Base-by-base conservation (phyloP, 64 coral and sea anemone species). In the Porites australiensis region DNA sequence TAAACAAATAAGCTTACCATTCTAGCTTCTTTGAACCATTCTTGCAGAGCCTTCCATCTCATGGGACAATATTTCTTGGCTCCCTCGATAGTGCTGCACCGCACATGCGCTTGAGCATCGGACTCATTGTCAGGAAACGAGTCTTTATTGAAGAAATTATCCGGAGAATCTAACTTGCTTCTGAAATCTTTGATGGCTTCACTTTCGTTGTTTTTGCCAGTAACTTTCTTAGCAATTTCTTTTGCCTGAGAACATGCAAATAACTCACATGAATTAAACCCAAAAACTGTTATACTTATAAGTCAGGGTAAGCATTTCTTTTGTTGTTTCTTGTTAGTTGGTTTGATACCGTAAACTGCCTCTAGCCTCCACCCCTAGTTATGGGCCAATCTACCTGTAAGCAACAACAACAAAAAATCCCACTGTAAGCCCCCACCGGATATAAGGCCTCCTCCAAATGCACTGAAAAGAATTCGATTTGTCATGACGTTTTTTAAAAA, bases 41-140 rank as follows among this genome's bases (percentile, higher is more conserved):
- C 64, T 69, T 94, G 79, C 77, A 94, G 84, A 16, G 93, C 93
- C 5, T 87, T 87, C 93, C 93, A 94, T 43, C 93, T 79, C 47
- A 77, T 94, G 15, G 93, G 93, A 85, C 93, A 94, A 65, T 90
- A 67, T 82, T 90, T 94, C 58, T 37, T 37, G 27, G 27, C 27
- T 37, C 27, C 27, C 27, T 37, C 27, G 27, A 37, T 37, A 37
- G 27, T 86, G 2, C 79, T 86, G 76, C 93, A 94, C 60, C 55
- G 23, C 15, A n/a, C 68, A 16, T 90, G 62, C 7, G 93, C 93
- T 4, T 85, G 21, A 8, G 85, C 48, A 64, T 94, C 68, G 0
- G 86, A 83, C 62, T 94, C 93, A 80, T 90, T 90, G 60, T 77
- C 27, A 4, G 93, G 93, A 14, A 94, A 77, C 4, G 48, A 19